phyloP scores from a whole-genome alignment of 2,113 vertebrate genomes.

The Elgaria multicarinata region DNA sequence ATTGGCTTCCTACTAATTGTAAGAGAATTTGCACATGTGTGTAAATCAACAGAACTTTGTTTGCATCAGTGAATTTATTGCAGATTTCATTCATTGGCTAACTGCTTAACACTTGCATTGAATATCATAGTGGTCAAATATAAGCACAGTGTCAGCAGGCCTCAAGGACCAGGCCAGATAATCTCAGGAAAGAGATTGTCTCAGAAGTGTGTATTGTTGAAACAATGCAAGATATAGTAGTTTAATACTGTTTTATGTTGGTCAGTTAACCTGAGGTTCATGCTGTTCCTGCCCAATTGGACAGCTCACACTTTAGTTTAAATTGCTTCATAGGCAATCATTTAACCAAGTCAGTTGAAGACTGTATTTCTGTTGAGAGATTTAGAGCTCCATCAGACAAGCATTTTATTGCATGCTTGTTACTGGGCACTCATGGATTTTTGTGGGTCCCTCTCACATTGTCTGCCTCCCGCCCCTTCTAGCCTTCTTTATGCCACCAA shows the following conservation, averaged over 20 bases:
- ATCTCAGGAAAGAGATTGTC: no score
- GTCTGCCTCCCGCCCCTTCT: no score
- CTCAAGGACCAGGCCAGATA: no score
- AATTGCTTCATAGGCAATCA: background rate
- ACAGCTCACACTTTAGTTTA: background rate
- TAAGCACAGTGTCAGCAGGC: background rate
- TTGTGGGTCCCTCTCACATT: no score
- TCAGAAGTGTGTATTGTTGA: background rate
- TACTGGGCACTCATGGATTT: no score
- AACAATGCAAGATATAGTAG: background rate
- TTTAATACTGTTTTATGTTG: background rate
- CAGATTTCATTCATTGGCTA: background rate
- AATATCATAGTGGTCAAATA: background rate
- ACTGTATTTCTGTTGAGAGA: background rate
- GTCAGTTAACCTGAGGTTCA: background rate
- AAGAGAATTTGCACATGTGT: background rate
- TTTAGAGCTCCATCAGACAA: no score
- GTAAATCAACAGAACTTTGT: constrained; percentile 12
- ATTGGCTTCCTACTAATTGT: background rate
- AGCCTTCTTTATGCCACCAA: no score
- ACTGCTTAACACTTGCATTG: background rate
- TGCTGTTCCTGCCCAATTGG: background rate
- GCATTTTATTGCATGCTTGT: no score
- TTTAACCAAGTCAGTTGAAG: background rate
- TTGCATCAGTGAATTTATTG: background rate